A percentile compares a stretch with the other conserved stretches of the same genome.
phyloP scores from a whole-genome alignment of 1,140 invertebrate species.

The Zaprionus lachaisei region DNA sequence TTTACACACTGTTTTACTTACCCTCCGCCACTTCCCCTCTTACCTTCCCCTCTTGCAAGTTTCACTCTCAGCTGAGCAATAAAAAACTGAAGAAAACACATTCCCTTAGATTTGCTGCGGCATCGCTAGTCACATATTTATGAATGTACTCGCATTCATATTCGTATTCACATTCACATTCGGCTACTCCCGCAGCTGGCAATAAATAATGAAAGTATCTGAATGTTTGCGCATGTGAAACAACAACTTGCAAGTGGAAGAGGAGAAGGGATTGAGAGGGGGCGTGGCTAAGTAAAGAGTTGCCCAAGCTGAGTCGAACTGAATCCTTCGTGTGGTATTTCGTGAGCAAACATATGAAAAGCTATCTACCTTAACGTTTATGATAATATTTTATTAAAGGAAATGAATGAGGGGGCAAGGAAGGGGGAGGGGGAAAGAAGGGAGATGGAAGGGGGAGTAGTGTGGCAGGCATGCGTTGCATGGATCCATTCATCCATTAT shows the following conservation, averaged over 20 bases:
- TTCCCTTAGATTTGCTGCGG: constrained; percentile 67
- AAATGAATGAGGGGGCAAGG: background rate
- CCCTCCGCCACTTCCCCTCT: background rate
- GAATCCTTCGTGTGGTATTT: constrained; percentile 26
- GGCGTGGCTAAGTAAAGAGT: constrained; percentile 37
- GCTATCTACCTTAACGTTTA: constrained; percentile 78
- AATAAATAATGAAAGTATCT: constrained; percentile 78
- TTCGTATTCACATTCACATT: constrained; percentile 17
- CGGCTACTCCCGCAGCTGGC: constrained; percentile 57
- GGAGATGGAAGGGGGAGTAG: background rate
- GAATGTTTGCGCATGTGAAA: constrained; percentile 48
- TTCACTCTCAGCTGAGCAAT: constrained; percentile 68
- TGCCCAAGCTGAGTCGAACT: background rate
- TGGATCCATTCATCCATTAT: constrained; percentile 27
- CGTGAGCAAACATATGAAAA: constrained; percentile 75
- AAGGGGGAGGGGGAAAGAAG: background rate
- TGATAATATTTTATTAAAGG: constrained; percentile 80
- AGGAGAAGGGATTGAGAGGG: background rate
- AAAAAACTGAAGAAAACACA: constrained; percentile 74
- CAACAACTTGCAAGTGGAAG: constrained; percentile 21
- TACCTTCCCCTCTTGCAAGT: constrained; percentile 13
- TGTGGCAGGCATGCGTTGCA: background rate
- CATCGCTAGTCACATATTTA: constrained; percentile 51
- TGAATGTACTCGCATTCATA: constrained; percentile 38
- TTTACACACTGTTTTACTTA: background rate